Percentiles rank a stretch among this genome's conserved stretches.
phyloP scores from a whole-genome alignment of 2,888 invertebrate genomes.

The Capitulum mitella region DNA sequence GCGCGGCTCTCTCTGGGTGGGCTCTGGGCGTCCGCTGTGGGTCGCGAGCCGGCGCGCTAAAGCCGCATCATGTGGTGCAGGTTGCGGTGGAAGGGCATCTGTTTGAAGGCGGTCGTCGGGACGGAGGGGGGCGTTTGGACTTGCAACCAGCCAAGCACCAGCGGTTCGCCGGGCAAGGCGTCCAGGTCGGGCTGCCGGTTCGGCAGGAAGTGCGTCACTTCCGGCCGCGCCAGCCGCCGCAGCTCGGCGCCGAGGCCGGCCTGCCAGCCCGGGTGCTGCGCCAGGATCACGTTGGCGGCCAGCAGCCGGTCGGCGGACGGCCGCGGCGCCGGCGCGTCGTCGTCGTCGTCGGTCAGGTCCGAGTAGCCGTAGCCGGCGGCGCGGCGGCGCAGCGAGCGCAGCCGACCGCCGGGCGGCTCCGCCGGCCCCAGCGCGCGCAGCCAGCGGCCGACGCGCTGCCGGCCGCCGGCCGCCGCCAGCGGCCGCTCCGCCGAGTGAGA shows the following conservation, averaged over 20 bases:
- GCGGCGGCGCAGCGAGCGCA: too few species aligned
- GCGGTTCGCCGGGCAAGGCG: not conserved
- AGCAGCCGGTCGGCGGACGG: not conserved
- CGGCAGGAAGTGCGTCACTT: not conserved
- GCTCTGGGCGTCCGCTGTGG: too few species aligned
- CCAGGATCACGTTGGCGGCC: conserved; percentile 1
- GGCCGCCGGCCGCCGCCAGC: not conserved
- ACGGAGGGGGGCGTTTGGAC: not conserved
- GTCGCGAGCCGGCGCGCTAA: too few species aligned
- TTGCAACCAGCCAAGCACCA: conserved; percentile 25
- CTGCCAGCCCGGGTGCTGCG: conserved; percentile 7
- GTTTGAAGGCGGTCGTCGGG: conserved; percentile 1
- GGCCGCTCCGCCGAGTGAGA: not conserved
- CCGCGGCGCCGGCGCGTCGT: not conserved
- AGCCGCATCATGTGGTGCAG: conserved; percentile 22
- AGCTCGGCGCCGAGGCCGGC: not conserved
- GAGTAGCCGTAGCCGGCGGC: not conserved
- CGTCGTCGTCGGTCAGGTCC: not conserved
- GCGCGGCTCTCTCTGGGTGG: too few species aligned
- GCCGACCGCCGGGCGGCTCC: not conserved
- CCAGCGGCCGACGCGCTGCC: not conserved
- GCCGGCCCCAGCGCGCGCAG: conserved; percentile 9
- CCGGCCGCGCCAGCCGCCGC: not conserved
- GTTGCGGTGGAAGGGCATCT: conserved; percentile 22
- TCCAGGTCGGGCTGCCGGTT: not conserved